Evolutionary conservation across 2,113 vertebrate species (phyloP), one percentile per base, ranked within the genome.

Genomic region (Naja naja): DNA sequence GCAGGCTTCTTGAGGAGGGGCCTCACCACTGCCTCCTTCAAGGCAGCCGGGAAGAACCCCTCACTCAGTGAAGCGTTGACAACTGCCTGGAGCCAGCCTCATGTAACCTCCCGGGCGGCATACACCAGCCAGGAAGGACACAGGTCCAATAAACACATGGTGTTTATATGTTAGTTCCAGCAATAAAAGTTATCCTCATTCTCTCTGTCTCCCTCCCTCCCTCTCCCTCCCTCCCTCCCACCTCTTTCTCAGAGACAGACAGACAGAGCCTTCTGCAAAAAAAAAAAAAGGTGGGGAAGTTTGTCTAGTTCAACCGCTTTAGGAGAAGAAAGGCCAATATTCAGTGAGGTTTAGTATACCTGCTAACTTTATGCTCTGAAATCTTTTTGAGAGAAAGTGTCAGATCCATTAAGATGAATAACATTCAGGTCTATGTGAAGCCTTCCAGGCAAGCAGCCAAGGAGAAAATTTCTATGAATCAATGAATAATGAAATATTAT

Each of bases 401-500:
- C 49, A 92, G 49, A 39, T 92, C 49, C 12, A 52, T 92, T 92
- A 89, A 81, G 87, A 92, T 89, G 47, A 89, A 85, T 34, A 89
- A 56, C 81, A 89, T 56, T 56, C 64, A 92, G 27, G 30, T 16
- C 47, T 89, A 81, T 85, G 34, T 54, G 58, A 92, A 85, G 52
- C 39, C 7, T 92, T 89, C 92, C 85, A 39, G 91, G 91, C 87
- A 89, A 89, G 30, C 52, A 89, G 88, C 92, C 92, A 92, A 85
- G 39, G 27, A 89, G 64, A 85, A 92, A 25, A 89, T 89, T 89
- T 89, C 92, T 89, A 85, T 89, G 87, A 92, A 89, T 92, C 89
- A 92, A 89, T 54, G 81, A 43, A 92, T 85, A 27, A 85, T 81
- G 69, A 81, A 69, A 49, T 56, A 81, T 81, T 69, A 47, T 89